phyloP scores from a whole-genome alignment of 2,888 invertebrate species.

The Drosophila testacea region DNA sequence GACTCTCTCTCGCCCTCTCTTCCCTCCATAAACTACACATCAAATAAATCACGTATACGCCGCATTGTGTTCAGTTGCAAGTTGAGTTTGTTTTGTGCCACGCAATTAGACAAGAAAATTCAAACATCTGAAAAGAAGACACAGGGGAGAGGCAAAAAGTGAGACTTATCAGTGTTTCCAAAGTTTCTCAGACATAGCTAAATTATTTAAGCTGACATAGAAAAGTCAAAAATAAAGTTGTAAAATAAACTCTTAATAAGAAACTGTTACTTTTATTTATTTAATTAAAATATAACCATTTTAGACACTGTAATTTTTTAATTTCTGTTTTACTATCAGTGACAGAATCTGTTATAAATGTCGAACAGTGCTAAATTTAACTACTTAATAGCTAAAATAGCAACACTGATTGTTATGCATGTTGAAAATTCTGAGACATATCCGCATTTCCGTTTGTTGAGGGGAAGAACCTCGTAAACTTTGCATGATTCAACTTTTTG shows the following conservation, averaged over 20 bases:
- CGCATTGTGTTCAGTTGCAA: constrained; percentile 29
- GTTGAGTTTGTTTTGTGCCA: constrained; percentile 34
- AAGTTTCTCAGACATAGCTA: too few relatives aligned
- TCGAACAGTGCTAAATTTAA: too few relatives aligned
- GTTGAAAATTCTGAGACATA: constrained; percentile 15
- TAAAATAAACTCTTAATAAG: too few relatives aligned
- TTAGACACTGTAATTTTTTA: too few relatives aligned
- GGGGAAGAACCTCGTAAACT: constrained; percentile 33
- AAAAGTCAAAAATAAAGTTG: too few relatives aligned
- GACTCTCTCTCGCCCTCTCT: neutral
- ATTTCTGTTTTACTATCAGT: too few relatives aligned
- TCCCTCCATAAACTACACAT: neutral
- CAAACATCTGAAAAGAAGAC: constrained; percentile 28
- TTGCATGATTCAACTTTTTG: constrained; percentile 69
- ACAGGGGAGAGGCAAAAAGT: neutral
- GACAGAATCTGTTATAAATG: too few relatives aligned
- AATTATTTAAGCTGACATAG: too few relatives aligned
- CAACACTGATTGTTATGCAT: neutral
- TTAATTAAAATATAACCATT: too few relatives aligned
- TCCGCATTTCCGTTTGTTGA: constrained; percentile 18
- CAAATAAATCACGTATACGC: constrained; percentile 75
- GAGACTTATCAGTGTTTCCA: too few relatives aligned
- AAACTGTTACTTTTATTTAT: too few relatives aligned
- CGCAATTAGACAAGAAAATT: constrained; percentile 62
- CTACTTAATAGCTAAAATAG: too few relatives aligned